Percentiles rank a stretch among this genome's conserved stretches.
These are phyloP conservation scores for Etheostoma nigrum DNA, from an alignment of 2,797 vertebrate genomes.

Conservation along the genomic window DNA sequence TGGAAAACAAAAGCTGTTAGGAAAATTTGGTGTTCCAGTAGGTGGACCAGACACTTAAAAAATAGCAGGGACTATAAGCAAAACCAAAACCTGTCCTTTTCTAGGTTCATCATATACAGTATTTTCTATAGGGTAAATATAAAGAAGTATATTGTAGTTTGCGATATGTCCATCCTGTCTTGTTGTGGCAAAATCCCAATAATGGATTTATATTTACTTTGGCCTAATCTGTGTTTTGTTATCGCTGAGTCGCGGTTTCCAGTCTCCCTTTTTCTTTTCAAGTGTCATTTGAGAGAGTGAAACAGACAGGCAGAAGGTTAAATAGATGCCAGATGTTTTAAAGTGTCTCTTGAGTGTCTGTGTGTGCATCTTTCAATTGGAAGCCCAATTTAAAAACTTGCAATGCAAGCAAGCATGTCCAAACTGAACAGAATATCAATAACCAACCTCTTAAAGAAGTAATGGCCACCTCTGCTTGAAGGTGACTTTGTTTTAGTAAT, in stretches of 20 bases:
- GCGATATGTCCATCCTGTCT: not conserved
- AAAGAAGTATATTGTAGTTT: not conserved
- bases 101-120: not conserved
- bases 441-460: conserved; percentile 73
- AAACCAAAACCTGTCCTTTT: conserved; percentile 14
- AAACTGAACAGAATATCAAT: conserved; percentile 80
- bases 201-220: conserved; percentile 1
- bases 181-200: not conserved
- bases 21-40: too few relatives aligned
- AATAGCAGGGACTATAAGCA: not conserved
- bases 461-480: conserved; percentile 78
- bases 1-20: not conserved
- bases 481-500: conserved; percentile 84
- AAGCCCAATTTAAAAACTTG: conserved; percentile 76
- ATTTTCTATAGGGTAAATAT: not conserved
- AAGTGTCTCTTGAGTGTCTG: conserved; percentile 40
- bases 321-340: conserved; percentile 41
- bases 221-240: not conserved
- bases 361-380: conserved; percentile 65
- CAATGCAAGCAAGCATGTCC: conserved; percentile 78
- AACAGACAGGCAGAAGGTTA: conserved; percentile 20
- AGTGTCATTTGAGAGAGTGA: conserved; percentile 15
- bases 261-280: conserved; percentile 7
- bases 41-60: not conserved
- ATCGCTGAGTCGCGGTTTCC: conserved; percentile 18